Evolutionary conservation across 2,888 invertebrate genomes (phyloP), one percentile per base, ranked within the genome.

Genomic region (Margaritifera margaritifera): DNA sequence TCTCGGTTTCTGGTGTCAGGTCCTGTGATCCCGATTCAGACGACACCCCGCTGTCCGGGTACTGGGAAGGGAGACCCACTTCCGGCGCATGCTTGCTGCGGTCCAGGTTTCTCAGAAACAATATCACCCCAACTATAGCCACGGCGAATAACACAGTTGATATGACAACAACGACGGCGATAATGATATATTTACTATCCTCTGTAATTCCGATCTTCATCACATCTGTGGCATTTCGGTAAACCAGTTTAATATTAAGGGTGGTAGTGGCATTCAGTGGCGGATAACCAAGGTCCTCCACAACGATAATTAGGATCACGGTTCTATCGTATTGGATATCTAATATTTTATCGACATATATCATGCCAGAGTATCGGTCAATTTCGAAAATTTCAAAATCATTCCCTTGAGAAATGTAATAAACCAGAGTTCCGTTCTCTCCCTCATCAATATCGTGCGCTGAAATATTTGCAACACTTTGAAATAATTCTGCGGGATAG

Each of bases 161-260:
- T 62, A 80, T 71, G 64, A 82, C 75, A 59, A 82, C 82, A 52
- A 77, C 76, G 15, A 82, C 78, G 5, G 79, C 76, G 57, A 82
- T 82, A 27, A 77, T 74, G 52, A 81, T 74, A 58, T 81, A 76
- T 70, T 77, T 80, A 64, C 76, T 81, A 24, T 69, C 67, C 20
- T 55, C 31, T 6, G 53, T 25, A 24, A 42, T 42, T 42, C 42
- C 42, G 15, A 42, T 42, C 42, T 42, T 42, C 42, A 42, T 42
- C 42, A 42, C 15, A 42, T 42, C 42, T 27, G 77, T 74, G 22
- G 68, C 66, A 59, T 74, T 74, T 11, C 72, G 69, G 59, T 74
- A 77, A 8, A 77, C 27, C 19, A 77, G 68, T 24, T 74, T 56
- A n/a, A 77, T 62, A 20, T 54, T 68, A n/a, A 77, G 31, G 4